Evolutionary conservation across 2,113 vertebrate species (phyloP), one percentile per base, ranked within the genome.

Genomic region (Forbesichthys agassizii): DNA sequence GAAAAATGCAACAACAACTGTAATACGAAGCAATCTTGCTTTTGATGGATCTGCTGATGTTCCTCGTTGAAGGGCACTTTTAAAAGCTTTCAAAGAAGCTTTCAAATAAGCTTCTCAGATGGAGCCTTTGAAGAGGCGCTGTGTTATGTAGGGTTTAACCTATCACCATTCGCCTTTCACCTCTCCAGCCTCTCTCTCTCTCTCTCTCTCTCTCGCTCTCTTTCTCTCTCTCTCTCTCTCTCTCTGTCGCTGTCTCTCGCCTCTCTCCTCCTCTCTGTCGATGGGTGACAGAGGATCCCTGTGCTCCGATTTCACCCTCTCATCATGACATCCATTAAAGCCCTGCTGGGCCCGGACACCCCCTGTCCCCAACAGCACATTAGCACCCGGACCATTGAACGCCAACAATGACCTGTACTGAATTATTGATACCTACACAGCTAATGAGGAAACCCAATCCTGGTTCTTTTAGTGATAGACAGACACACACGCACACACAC

Each of bases 291-390:
- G 79, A 80, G 66, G 89, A 93, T 92, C 89, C 66, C 81, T 59
- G 33, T 59, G 68, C 88, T 94, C 91, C 78, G 70, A 92, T 94
- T 93, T 92, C 93, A 89, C 86, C 89, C 90, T 92, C 91, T 93
- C 93, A 94, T 93, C 92, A 92, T 93, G 88, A 94, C 93, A 93
- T 91, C 92, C 91, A 93, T 94, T 94, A 93, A 91, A 92, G 90
- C 89, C 83, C 85, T 73, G 78, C 84, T 85, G 82, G 86, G 86
- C 76, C 82, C 77, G 65, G 83, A 89, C 87, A 86, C 84, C 63
- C 69, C 64, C 79, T 57, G 87, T 88, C 74, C 87, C 75, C 49
- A 88, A 93, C 93, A 92, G 90, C 91, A 93, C 90, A 94, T 94
- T 94, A 94, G 92, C 88, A 86, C 86, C 87, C 84, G 91, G 91